Conservation (phyloP, 2,888 invertebrate species). For the Laspeyria flexula region DNA sequence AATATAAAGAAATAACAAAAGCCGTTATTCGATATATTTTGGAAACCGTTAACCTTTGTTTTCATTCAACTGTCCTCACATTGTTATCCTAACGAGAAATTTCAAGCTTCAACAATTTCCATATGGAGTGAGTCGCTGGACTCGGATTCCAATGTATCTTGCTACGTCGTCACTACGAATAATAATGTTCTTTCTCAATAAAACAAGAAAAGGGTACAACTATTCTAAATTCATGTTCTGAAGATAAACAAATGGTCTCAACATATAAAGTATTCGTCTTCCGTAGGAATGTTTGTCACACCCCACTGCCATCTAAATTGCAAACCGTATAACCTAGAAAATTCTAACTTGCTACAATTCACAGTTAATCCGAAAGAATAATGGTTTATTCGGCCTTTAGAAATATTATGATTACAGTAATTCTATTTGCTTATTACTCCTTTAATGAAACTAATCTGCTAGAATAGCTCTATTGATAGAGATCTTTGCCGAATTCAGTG, state of each 20-base stretch:
- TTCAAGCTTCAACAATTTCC: constrained; percentile 48
- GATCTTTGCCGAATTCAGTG: too few relatives aligned
- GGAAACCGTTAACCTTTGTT: constrained; percentile 28
- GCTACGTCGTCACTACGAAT: not conserved
- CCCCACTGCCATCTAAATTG: not conserved
- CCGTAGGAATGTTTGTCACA: not conserved
- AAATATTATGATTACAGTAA: too few relatives aligned
- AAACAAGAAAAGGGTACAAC: not conserved
- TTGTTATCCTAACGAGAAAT: constrained; percentile 57
- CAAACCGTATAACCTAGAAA: constrained; percentile 2
- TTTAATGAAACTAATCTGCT: too few relatives aligned
- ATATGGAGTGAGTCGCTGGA: constrained; percentile 34
- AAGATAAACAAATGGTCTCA: not conserved
- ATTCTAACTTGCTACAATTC: not conserved
- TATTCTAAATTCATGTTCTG: not conserved
- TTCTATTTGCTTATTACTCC: too few relatives aligned
- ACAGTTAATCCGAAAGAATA: not conserved
- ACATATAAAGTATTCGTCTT: not conserved
- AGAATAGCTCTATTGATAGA: too few relatives aligned
- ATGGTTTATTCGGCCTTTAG: too few relatives aligned
- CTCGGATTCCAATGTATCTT: constrained; percentile 47
- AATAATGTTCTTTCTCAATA: not conserved
- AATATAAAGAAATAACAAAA: too few relatives aligned
- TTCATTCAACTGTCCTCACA: constrained; percentile 37
- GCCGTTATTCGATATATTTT: constrained; percentile 20